Base-by-base conservation (phyloP, 2,113 vertebrate species). In the Boulengeromyrus knoepffleri region DNA sequence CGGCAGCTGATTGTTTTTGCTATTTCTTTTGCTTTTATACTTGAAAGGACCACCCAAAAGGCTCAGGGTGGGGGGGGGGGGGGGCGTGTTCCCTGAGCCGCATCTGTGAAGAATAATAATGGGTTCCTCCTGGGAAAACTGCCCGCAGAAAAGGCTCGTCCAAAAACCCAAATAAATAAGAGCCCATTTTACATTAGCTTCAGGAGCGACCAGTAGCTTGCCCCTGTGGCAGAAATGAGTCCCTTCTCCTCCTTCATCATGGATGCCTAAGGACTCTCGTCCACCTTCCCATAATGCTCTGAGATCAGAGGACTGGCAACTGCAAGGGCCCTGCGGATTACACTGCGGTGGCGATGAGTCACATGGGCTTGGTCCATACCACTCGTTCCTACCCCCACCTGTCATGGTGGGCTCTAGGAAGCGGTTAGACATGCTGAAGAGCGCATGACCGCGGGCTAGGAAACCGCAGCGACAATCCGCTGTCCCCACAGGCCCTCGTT, bases 11-110 rank as follows among this genome's bases (percentile, higher is more conserved):
- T 53, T 87, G 86, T 88, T 86, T 89, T 90, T 89, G 47, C 87
- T 93, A 92, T 93, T 93, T 91, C 92, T 94, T 92, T 94, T 94
- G 92, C 93, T 94, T 92, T 77, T 89, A 92, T 93, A 91, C 92
- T 93, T 88, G 92, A 90, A 94, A 93, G 94, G 95, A 96, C 95
- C 95, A 96, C 96, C 95, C 95, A 95, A 95, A 90, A 94, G 94
- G 94, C 93, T 94, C 85, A 1, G 94, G 93, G 94, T 7, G 24
- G 53, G 95, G 94, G 95, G 49, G 94, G 95, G 49, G 49, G 50
- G 95, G 94, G 95, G 95, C 93, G 92, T 92, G 93, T 87, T 93
- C 90, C 92, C 90, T 70, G 89, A 91, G 92, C 90, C 90, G 90
- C 92, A 91, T 94, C 90, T 92, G 91, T 92, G 92, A 89, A 80